phyloP scores from a whole-genome alignment of 1,140 invertebrate genomes.

The Plutomurus gul region DNA sequence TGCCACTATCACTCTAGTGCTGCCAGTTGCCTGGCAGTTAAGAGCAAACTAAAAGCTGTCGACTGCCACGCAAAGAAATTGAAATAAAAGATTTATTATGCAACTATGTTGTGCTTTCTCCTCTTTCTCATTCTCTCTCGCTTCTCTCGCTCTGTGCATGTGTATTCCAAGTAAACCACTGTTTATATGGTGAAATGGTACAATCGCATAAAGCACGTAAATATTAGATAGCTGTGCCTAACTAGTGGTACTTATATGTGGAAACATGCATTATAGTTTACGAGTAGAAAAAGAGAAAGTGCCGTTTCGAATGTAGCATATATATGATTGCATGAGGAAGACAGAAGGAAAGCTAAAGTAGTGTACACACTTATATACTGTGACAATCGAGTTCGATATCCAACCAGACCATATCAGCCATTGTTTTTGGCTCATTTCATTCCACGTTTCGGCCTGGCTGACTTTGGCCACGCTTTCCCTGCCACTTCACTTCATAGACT shows the following conservation, averaged over 20 bases:
- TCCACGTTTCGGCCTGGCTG: background rate
- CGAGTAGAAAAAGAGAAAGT: no score
- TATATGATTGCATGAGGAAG: no score
- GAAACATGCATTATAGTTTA: no score
- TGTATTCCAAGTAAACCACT: background rate
- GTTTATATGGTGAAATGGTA: background rate
- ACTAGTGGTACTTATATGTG: background rate
- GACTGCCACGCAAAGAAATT: slow-evolving; percentile 26
- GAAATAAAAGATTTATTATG: slow-evolving; percentile 30
- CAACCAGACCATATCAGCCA: background rate
- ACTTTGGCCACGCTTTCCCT: background rate
- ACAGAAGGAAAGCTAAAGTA: background rate
- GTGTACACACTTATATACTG: background rate
- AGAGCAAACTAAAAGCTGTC: slow-evolving; percentile 28
- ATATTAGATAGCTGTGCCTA: background rate
- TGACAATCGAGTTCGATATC: background rate
- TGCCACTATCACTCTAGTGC: slow-evolving; percentile 25
- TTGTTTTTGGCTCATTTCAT: slow-evolving; percentile 27
- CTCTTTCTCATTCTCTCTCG: background rate
- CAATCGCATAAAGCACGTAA: background rate
- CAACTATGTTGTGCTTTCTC: slow-evolving; percentile 9
- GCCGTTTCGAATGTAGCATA: no score
- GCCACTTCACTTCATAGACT: slow-evolving; percentile 8
- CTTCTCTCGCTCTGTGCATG: background rate
- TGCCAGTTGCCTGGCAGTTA: slow-evolving; percentile 27